Base-by-base conservation (phyloP, 2,113 vertebrate genomes). In the Hippocampus guttulatus region DNA sequence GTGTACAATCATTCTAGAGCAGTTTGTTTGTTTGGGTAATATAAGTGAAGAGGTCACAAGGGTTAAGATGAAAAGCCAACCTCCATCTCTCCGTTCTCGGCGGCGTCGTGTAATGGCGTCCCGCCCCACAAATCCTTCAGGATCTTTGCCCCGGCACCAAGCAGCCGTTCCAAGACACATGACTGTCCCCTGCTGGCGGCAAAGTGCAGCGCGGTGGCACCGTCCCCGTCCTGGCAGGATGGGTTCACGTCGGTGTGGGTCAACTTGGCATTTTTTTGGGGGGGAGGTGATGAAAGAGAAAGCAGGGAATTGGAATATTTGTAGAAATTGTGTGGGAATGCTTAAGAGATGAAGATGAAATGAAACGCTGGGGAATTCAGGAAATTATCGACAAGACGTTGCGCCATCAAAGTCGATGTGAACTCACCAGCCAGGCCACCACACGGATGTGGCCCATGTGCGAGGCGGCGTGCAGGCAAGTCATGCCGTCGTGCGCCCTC, bases 81-180 rank as follows among this genome's bases (percentile, higher is more conserved):
- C 94, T 95, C 91, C 78, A 93, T 55, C 68, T 94, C 92, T 58
- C 94, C 94, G 0, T 93, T 95, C 82, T 95, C 94, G 0, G 94
- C 94, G 0, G 94, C 94, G 2, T 96, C 93, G 5, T 96, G 95
- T 57, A 95, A 92, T 0, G 94, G 94, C 1, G 93, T 95, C 45
- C 93, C 94, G 2, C 94, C 94, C 94, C 93, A 94, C 77, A 88
- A 86, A 74, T 96, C 95, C 66, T 85, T 90, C 67, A 85, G 77
- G 78, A 94, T 70, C 38, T 89, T 89, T 64, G 93, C 91, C 1
- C 93, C 93, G 87, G 93, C 80, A 12, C 85, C 80, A 65, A 94
- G 85, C 33, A 95, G 91, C 18, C 86, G 86, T 71, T 95, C 92
- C 23, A 95, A 87, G 65, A 94, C 92, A 52, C 90, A 85, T 3